Evolutionary conservation across 2,797 vertebrate genomes (phyloP).

Genomic region (Lophotriccus pileatus): DNA sequence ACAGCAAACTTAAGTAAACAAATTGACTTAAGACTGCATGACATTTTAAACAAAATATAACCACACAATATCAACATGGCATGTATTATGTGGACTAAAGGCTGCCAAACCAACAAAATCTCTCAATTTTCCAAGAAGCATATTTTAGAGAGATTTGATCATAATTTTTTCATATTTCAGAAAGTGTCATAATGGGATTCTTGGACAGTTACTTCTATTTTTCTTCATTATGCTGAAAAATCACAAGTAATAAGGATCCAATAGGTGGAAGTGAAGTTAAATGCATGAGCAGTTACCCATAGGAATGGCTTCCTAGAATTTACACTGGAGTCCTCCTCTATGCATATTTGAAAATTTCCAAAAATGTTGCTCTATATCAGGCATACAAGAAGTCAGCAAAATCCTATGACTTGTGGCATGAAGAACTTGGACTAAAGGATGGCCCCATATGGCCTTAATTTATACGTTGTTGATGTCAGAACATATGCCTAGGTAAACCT

Average conservation of each 20-base stretch:
- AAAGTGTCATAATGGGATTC: neutral
- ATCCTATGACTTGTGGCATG: neutral
- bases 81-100: neutral
- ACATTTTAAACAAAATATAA: constrained; percentile 15
- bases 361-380: neutral
- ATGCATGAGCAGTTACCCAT: neutral
- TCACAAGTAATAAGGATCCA: neutral
- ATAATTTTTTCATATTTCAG: neutral
- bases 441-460: neutral
- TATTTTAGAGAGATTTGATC: neutral
- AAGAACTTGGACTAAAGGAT: neutral
- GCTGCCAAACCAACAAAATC: neutral
- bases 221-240: neutral
- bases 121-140: neutral
- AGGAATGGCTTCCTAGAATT: neutral
- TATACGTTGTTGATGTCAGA: neutral
- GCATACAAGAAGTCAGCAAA: neutral
- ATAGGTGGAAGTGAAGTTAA: neutral
- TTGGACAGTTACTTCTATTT: neutral
- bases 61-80: neutral
- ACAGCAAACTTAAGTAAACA: neutral
- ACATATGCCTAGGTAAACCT: neutral
- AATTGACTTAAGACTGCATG: neutral
- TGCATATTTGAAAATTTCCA: neutral
- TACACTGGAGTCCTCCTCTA: neutral